Evolutionary conservation across 2,888 invertebrate species (phyloP), one percentile per base, ranked within the genome.

Genomic region (Hylaea fasciaria): DNA sequence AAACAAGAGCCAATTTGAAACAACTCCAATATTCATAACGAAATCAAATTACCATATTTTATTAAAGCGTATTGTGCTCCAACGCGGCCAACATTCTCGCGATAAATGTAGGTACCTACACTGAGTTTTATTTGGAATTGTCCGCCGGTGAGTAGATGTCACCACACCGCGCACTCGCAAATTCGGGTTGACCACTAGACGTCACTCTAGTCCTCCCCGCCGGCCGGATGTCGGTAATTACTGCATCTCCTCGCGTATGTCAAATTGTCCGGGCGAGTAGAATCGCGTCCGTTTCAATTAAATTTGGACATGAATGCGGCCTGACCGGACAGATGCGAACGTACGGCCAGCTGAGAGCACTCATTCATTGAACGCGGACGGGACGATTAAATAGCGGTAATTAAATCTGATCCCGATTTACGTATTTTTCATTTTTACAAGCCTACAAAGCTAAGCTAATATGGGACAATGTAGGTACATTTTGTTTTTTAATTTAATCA

Each of bases 281-380:
- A 78, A 79, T 80, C 76, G 79, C 81, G 85, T 79, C 82, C 82
- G 79, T 83, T 88, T 87, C 86, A 88, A 89, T 89, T 89, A 87
- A 88, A 86, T 80, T 83, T 77, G 69, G 77, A 82, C 81, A 81
- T 77, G 80, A 75, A 78, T 77, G 74, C 69, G 71, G 72, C 64
- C 71, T 71, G 70, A 64, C 65, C 67, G 35, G 37, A 39, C 22
- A 22, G 22, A 65, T 65, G 66, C 37, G 49, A 22, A 39, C 43
- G 40, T 40, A 46, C 60, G 55, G 56, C 35, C 48, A 73, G 73
- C 72, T 78, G 66, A 78, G 83, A 76, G 81, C 81, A 78, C 82
- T 83, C 73, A 77, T 79, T 78, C 78, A 81, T 77, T 76, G 76
- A 78, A 79, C 74, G 75, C 71, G 60, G 45, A 60, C 47, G 55